These are phyloP conservation scores for Apostichopus japonicus DNA, from an alignment of 35 echinoderm and acorn worm species.

Conservation along the genomic window DNA sequence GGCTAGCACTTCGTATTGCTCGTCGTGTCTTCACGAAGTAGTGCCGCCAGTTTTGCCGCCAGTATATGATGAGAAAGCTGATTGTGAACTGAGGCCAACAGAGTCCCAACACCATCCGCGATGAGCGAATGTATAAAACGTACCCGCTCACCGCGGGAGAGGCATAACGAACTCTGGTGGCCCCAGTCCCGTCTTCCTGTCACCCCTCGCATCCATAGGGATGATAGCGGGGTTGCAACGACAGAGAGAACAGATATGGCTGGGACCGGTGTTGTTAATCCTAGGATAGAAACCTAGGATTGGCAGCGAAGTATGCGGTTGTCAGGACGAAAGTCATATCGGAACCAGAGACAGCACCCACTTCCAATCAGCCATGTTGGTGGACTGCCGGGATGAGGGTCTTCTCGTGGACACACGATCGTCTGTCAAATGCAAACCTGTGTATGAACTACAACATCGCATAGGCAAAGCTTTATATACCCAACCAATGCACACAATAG, in stretches of 20 bases:
- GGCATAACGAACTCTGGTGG: neutral
- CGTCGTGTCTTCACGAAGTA: neutral
- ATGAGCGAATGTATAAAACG: neutral
- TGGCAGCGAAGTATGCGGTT: constrained; percentile 23
- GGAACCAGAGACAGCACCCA: constrained; percentile 21
- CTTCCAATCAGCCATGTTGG: constrained; percentile 25
- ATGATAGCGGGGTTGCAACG: constrained; percentile 9
- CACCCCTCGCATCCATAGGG: neutral
- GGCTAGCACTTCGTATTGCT: no score
- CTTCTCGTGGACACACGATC: neutral
- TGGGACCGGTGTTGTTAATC: constrained; percentile 30
- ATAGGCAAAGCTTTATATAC: neutral
- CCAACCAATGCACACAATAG: neutral
- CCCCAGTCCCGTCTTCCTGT: constrained; percentile 7
- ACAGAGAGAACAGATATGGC: constrained; percentile 8
- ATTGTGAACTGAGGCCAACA: constrained; percentile 10
- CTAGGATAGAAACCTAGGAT: neutral
- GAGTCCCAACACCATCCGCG: neutral
- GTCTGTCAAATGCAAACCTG: neutral
- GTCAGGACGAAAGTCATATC: neutral
- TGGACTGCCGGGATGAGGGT: neutral
- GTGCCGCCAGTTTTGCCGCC: neutral
- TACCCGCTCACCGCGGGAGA: neutral
- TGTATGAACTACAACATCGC: neutral
- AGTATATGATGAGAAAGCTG: neutral